Evolutionary conservation across 2,888 invertebrate genomes (phyloP), one percentile per base, ranked within the genome.

Genomic region (Troides oblongomaculatus): DNA sequence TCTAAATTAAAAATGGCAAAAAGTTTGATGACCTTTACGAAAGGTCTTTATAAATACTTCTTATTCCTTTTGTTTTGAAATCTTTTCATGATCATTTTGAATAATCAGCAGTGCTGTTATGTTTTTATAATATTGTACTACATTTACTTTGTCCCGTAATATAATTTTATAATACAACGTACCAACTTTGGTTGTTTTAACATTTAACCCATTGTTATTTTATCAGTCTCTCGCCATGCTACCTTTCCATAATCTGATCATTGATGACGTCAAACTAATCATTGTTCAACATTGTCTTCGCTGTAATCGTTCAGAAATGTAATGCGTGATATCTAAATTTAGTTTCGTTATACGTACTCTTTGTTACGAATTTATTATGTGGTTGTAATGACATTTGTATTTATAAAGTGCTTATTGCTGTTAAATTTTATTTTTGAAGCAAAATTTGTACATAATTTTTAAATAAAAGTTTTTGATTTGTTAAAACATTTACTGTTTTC

Each of bases 1-100:
- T 6, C 46, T 46, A 10, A 39, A 1, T 39, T 2, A 50, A 50
- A n/a, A 53, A 53, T 53, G 53, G 5, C 53, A 53, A 18, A 53
- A 80, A 84, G 87, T 84, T 84, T 81, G 73, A 72, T 84, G 86
- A 87, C 86, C 87, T 82, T 74, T 69, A n/a, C 4, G 23, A 69
- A 30, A 57, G 30, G 30, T 50, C 62, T 69, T 60, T 25, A 39
- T 30, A 46, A 50, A n/a, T 56, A 23, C 53, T 30, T 25, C 2
- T 8, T 46, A n/a, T 17, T 63, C 17, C 36, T 6, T 63, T 23
- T 43, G n/a, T 30, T 30, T 30, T 30, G 30, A 30, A 12, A 12
- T 14, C 23, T 14, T 46, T 43, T 17, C 5, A 39, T 2, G n/a
- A 62, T 7, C 18, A 21, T 43, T 17, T 21, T n/a, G 4, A 1